These are phyloP conservation scores for Connochaetes taurinus DNA, from an alignment of 2,113 vertebrate species.

Conservation along the genomic window DNA sequence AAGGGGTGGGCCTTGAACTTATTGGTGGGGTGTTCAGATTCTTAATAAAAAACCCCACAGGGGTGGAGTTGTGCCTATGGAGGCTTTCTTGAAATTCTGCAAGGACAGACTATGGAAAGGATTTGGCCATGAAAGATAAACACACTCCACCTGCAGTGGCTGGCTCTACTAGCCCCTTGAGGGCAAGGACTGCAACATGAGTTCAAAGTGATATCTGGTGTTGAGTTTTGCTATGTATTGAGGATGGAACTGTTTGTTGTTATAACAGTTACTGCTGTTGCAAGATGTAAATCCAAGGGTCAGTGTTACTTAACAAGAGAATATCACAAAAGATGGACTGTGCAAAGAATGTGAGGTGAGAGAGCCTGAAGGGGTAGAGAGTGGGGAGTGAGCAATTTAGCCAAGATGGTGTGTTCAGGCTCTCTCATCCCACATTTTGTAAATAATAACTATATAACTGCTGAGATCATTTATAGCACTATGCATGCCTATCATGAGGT, in stretches of 20 bases:
- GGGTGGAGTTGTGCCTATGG: neutral
- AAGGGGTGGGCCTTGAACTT: neutral
- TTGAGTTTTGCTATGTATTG: neutral
- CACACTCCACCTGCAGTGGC: rapidly evolving
- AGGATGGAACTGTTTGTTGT: neutral
- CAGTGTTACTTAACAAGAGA: neutral
- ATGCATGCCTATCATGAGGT: neutral
- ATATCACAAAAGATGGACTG: neutral
- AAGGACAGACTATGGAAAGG: neutral
- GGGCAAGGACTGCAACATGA: neutral
- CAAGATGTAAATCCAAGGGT: neutral
- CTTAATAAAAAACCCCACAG: neutral
- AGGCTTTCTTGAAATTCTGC: neutral
- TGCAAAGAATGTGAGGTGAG: neutral
- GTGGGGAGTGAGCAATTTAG: neutral
- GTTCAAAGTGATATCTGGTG: neutral
- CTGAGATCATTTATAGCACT: neutral
- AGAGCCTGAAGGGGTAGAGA: neutral
- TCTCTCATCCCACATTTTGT: neutral
- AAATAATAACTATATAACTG: neutral
- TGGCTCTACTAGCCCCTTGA: neutral
- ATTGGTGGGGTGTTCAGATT: neutral
- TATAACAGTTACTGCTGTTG: neutral
- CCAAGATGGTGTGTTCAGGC: neutral
- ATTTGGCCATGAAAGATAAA: neutral